Percentiles rank a stretch among this genome's conserved stretches.
Evolutionary conservation across 2,888 invertebrate genomes (phyloP).

Genomic region (Phengaris arion): DNA sequence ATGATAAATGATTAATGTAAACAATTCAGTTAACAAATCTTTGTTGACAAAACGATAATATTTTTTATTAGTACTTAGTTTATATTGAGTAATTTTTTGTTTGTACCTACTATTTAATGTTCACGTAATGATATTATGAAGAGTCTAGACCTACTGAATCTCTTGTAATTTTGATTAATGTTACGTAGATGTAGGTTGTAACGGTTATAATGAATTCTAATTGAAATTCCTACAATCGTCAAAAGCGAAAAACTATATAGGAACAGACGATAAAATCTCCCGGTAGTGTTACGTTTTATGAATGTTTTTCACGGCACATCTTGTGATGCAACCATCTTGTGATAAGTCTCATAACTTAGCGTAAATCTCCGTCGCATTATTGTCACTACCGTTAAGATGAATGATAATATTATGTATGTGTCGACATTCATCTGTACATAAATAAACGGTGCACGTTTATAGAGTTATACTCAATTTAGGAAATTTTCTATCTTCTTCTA

Average conservation of each 20-base stretch:
- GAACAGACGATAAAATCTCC: neutral
- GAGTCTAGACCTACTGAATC: neutral
- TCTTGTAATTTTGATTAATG: neutral
- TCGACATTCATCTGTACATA: neutral
- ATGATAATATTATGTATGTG: neutral
- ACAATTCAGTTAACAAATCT: too few species aligned
- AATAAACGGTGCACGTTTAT: neutral
- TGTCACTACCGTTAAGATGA: constrained; percentile 19
- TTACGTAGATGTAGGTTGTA: neutral
- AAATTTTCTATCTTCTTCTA: too few species aligned
- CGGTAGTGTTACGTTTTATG: neutral
- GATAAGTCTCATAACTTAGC: neutral
- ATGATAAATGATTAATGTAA: neutral
- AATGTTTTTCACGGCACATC: neutral
- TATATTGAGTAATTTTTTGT: neutral
- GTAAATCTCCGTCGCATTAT: constrained; percentile 9
- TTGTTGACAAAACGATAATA: neutral
- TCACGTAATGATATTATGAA: too few species aligned
- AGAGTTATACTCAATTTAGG: too few species aligned
- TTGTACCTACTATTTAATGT: neutral
- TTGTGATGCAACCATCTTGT: constrained; percentile 13
- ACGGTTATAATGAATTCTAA: neutral
- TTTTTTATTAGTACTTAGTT: neutral
- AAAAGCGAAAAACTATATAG: neutral
- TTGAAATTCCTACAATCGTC: neutral